These are phyloP conservation scores for Ardeotis arabs DNA, from an alignment of 2,113 vertebrate genomes.

Conservation along the genomic window DNA sequence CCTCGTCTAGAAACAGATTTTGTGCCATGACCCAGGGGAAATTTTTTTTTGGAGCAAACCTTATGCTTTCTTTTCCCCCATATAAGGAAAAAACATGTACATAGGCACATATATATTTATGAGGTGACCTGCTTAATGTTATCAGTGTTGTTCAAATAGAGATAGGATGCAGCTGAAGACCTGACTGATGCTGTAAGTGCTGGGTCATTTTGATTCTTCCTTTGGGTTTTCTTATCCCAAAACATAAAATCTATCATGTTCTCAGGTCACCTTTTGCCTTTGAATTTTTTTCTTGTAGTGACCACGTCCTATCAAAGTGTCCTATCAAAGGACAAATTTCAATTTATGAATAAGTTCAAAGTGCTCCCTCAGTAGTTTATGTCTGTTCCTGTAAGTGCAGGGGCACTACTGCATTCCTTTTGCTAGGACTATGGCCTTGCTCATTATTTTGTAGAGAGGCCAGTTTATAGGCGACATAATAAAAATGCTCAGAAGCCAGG, in stretches of 20 bases:
- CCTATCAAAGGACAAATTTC: background rate
- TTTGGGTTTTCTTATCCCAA: background rate
- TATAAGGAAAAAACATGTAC: background rate
- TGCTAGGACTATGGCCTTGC: background rate
- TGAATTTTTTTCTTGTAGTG: background rate
- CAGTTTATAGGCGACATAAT: background rate
- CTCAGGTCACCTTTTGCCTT: background rate
- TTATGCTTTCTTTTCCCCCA: background rate
- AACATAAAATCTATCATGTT: background rate
- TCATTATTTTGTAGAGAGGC: background rate
- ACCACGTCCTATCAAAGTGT: background rate
- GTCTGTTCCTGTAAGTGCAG: background rate
- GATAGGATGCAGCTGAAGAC: background rate
- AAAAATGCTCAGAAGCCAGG: background rate
- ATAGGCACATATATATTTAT: fast-evolving
- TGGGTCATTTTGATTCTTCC: background rate
- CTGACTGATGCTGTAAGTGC: background rate
- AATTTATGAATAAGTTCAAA: background rate
- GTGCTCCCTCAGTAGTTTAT: background rate
- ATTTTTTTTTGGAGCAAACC: background rate
- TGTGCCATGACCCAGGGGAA: background rate
- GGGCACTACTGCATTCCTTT: background rate
- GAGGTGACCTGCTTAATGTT: background rate
- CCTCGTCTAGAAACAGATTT: background rate
- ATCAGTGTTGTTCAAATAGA: background rate